phyloP scores from a whole-genome alignment of 2,888 invertebrate genomes.

The Ennomos erosarius region DNA sequence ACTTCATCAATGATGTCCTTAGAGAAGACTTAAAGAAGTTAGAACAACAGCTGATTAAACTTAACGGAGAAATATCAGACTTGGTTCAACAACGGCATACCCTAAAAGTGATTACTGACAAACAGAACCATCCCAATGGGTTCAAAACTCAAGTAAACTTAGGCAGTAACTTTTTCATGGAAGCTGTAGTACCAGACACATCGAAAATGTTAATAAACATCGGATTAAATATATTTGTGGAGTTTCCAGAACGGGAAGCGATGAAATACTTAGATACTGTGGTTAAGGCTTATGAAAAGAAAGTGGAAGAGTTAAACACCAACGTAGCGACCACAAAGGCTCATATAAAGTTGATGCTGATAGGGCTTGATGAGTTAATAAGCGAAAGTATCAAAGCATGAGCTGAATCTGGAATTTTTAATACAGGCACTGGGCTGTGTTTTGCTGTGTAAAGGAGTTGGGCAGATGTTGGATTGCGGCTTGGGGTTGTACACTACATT shows the following conservation, averaged over 20 bases:
- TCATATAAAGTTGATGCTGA: constrained; percentile 91
- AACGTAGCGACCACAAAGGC: constrained; percentile 90
- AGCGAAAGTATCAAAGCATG: constrained; percentile 6
- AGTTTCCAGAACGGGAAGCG: constrained; percentile 90
- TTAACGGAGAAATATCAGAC: constrained; percentile 89
- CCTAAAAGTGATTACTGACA: constrained; percentile 87
- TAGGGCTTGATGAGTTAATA: constrained; percentile 87
- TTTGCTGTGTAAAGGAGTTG: no score
- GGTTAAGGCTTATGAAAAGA: constrained; percentile 86
- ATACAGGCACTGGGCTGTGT: no score
- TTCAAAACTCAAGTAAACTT: constrained; percentile 88
- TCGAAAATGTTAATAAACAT: constrained; percentile 89
- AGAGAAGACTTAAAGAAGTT: constrained; percentile 88
- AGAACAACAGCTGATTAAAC: constrained; percentile 84
- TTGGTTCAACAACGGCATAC: constrained; percentile 89
- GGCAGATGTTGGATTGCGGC: no score
- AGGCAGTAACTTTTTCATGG: constrained; percentile 94
- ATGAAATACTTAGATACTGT: constrained; percentile 89
- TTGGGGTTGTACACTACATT: no score
- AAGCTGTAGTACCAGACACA: constrained; percentile 89
- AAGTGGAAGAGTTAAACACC: constrained; percentile 86
- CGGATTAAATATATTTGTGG: constrained; percentile 91
- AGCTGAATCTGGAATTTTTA: no score
- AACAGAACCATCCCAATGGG: constrained; percentile 75
- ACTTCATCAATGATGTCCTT: constrained; percentile 91